Evolutionary conservation across 2,888 invertebrate species (phyloP).

Genomic region (Leptinotarsa rubiginosa): DNA sequence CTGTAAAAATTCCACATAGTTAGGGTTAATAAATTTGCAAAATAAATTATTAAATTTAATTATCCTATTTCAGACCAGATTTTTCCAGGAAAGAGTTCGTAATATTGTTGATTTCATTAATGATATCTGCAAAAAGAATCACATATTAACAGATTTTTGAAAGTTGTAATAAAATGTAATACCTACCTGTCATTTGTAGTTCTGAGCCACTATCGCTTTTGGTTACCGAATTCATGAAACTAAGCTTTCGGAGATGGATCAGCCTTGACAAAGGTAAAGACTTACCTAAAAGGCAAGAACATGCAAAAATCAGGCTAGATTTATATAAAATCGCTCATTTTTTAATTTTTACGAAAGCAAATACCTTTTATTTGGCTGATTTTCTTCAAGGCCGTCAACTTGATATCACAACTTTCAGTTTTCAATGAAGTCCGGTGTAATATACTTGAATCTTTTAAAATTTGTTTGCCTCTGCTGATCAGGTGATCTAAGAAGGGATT

Average conservation of each 20-base stretch:
- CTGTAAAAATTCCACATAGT: no score
- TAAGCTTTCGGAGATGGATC: slow-evolving; percentile 45
- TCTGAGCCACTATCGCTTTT: slow-evolving; percentile 43
- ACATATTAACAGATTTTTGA: neutral
- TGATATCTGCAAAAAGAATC: slow-evolving; percentile 48
- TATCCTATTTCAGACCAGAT: neutral
- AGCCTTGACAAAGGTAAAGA: slow-evolving; percentile 44
- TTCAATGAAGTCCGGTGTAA: slow-evolving; percentile 56
- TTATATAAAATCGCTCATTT: neutral
- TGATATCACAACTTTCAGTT: slow-evolving; percentile 31
- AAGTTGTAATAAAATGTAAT: slow-evolving; percentile 11
- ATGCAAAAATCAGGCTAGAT: neutral
- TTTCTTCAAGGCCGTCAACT: slow-evolving; percentile 24
- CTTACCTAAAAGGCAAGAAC: neutral
- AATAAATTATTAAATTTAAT: neutral
- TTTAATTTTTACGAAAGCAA: neutral
- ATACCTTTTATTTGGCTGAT: slow-evolving; percentile 27
- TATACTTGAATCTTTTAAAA: slow-evolving; percentile 61
- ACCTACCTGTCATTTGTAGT: slow-evolving; percentile 51
- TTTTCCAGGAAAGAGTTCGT: slow-evolving; percentile 36
- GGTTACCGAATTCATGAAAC: slow-evolving; percentile 36
- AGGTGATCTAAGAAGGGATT: slow-evolving; percentile 54
- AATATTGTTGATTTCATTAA: slow-evolving; percentile 50
- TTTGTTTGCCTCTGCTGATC: slow-evolving; percentile 55
- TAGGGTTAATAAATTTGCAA: no score